Base-by-base conservation (phyloP, 2,888 invertebrate species). In the Athetis lepigone region DNA sequence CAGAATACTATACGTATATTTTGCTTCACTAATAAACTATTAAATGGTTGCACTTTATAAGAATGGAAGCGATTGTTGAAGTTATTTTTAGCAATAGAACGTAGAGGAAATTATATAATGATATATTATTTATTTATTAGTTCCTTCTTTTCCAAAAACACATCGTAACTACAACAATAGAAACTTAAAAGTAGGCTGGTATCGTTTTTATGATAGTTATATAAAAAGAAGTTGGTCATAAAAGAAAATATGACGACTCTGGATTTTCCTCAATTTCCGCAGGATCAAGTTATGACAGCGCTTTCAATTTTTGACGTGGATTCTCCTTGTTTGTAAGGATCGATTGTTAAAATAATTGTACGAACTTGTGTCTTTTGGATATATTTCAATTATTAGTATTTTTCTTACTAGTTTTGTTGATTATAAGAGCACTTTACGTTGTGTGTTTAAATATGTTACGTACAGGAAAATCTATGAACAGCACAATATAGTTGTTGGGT, bases 241-340 rank as follows among this genome's bases (percentile, higher is more conserved):
- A 71, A 65, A 23, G 39, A 45, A 58, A 57, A 51, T 73, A 46
- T 36, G 46, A 52, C 18, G 9, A 29, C 21, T 29, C 47, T 50
- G 50, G 59, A 60, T 59, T 66, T 49, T 70, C 52, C 64, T 50
- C 58, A 47, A 69, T 67, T 73, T 69, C 46, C 67, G 43, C 36
- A 72, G 39, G 55, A 72, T 68, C 56, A 58, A 45, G 45, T 57
- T 58, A 57, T 42, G 33, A 45, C 36, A 55, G 19, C 25, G 27
- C 9, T 45, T 49, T 13, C 6, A 18, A 19, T 18, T 27, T 51
- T 49, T 27, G 39, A 40, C 13, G 21, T 16, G 37, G 19, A 27
- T 16, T 23, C 13, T 40, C 45, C 33, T 45, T 64, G 33, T 63
- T 2, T 13, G 18, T 37, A 37, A 23, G 11, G 11, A 21, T 63